Conservation (phyloP, 2,113 vertebrate genomes). For the Plectropomus leopardus region DNA sequence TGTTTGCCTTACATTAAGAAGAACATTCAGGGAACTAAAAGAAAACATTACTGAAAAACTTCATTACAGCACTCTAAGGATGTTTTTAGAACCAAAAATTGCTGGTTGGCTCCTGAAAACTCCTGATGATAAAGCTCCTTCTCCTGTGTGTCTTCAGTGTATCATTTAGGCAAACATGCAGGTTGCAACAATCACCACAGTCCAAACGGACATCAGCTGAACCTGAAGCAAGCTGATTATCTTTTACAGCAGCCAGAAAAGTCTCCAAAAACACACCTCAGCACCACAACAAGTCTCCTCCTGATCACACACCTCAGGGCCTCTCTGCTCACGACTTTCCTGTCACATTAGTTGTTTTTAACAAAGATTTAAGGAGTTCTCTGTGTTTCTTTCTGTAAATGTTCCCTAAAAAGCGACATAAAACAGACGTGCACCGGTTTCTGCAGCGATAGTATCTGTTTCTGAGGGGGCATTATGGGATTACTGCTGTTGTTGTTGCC, state of each 20-base stretch:
- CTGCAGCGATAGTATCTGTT: not conserved
- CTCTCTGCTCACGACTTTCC: not conserved
- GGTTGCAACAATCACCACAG: not conserved
- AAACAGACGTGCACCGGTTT: not conserved
- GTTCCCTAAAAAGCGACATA: not conserved
- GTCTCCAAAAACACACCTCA: not conserved
- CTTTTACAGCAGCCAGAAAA: not conserved
- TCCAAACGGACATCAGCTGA: not conserved
- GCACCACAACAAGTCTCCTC: not conserved
- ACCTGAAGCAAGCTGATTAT: not conserved
- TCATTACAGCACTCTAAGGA: no score
- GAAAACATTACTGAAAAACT: no score
- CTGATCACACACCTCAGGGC: not conserved
- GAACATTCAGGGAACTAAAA: no score
- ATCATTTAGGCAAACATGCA: slow-evolving; percentile 15
- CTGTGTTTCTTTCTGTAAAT: not conserved
- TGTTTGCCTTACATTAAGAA: no score
- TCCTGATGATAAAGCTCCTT: not conserved
- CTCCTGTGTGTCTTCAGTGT: not conserved
- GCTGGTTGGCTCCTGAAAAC: not conserved
- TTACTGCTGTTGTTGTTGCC: slow-evolving; percentile 36
- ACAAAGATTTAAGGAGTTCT: not conserved
- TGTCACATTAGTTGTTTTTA: not conserved
- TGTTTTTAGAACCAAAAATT: no score
- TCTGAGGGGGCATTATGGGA: not conserved